phyloP scores from a whole-genome alignment of 2,888 invertebrate species.

The Spodoptera picta region DNA sequence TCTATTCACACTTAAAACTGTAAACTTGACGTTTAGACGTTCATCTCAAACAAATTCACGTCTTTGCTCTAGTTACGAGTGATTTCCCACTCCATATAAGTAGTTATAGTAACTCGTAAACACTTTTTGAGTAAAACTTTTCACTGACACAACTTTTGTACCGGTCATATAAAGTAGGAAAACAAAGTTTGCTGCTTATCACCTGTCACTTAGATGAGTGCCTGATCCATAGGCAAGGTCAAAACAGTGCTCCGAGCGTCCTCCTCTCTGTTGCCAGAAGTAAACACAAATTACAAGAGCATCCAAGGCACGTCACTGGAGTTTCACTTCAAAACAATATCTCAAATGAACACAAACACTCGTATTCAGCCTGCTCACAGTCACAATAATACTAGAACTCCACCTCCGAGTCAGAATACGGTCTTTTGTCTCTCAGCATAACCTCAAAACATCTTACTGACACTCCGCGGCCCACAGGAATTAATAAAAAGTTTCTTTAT shows the following conservation, averaged over 20 bases:
- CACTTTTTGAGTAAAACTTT: conserved; percentile 83
- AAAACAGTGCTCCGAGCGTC: conserved; percentile 74
- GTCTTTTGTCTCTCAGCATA: conserved; percentile 83
- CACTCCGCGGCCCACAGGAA: conserved; percentile 89
- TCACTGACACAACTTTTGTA: conserved; percentile 80
- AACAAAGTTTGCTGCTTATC: conserved; percentile 73
- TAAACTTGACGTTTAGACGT: conserved; percentile 22
- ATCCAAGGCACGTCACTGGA: conserved; percentile 80
- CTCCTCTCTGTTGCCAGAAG: conserved; percentile 78
- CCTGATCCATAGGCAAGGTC: conserved; percentile 74
- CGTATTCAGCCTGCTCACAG: conserved; percentile 63
- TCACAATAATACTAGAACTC: conserved; percentile 69
- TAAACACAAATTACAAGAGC: conserved; percentile 86
- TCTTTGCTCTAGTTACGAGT: conserved; percentile 18
- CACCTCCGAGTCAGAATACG: conserved; percentile 76
- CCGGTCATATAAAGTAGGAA: conserved; percentile 70
- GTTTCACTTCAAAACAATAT: conserved; percentile 87
- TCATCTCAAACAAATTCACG: conserved; percentile 23
- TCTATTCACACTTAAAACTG: conserved; percentile 10
- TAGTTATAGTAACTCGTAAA: conserved; percentile 71
- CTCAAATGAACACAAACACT: conserved; percentile 79
- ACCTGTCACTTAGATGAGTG: conserved; percentile 72
- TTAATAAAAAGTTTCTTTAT: conserved; percentile 90
- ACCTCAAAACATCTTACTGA: conserved; percentile 89
- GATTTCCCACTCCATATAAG: conserved; percentile 48